Conservation (phyloP, 1,140 invertebrate species). For the Bilobella aurantiaca region DNA sequence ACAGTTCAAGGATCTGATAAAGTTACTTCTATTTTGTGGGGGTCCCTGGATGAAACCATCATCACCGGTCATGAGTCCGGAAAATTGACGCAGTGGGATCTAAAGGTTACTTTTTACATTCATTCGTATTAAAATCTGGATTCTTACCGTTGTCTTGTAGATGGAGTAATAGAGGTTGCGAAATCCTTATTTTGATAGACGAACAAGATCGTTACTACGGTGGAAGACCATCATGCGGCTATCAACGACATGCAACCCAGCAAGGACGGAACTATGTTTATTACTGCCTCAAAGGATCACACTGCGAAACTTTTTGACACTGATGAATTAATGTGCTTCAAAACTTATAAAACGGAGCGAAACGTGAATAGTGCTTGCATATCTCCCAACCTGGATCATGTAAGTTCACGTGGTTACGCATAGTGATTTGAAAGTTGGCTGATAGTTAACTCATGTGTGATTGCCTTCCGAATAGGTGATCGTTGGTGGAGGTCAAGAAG, state of each 20-base stretch:
- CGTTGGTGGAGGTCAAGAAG: constrained; percentile 93
- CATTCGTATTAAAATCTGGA: constrained; percentile 14
- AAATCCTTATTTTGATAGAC: constrained; percentile 45
- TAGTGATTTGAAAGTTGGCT: too few species aligned
- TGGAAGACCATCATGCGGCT: constrained; percentile 67
- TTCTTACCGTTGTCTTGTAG: too few species aligned
- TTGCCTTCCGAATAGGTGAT: constrained; percentile 55
- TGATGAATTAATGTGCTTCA: constrained; percentile 68
- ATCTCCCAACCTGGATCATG: constrained; percentile 87
- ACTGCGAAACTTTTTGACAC: constrained; percentile 90
- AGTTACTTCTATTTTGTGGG: constrained; percentile 87
- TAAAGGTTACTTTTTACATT: constrained; percentile 56
- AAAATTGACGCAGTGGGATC: constrained; percentile 80
- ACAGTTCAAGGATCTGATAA: constrained; percentile 49
- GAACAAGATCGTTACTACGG: constrained; percentile 63
- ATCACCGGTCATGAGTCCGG: constrained; percentile 93
- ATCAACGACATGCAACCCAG: constrained; percentile 95
- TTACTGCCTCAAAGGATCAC: constrained; percentile 88
- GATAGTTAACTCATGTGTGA: background rate
- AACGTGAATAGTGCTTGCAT: constrained; percentile 94
- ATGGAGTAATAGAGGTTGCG: too few species aligned
- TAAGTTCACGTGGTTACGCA: constrained; percentile 36
- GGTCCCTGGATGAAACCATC: constrained; percentile 76
- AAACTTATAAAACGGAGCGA: constrained; percentile 90
- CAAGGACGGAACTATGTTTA: constrained; percentile 88